Conservation (phyloP, 1,140 invertebrate genomes). For the Atta cephalotes region DNA sequence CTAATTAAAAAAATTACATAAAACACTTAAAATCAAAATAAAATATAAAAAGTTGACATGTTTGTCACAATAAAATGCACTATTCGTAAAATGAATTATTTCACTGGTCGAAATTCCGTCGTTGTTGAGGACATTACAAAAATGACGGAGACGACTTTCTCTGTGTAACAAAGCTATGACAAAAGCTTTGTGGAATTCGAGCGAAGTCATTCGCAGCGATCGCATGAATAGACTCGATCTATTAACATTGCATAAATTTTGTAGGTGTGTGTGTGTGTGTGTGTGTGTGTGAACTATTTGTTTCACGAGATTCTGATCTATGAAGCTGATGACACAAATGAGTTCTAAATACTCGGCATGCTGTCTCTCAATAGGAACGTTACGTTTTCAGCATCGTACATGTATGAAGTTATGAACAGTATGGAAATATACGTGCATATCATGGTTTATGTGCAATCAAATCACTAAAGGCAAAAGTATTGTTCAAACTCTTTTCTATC, state of each 20-base stretch:
- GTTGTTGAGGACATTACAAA: background rate
- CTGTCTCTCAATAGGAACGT: constrained; percentile 31
- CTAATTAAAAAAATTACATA: background rate
- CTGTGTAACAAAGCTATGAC: constrained; percentile 49
- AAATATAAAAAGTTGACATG: background rate
- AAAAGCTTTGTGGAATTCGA: constrained; percentile 49
- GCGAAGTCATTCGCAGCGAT: constrained; percentile 33
- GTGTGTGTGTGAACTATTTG: constrained; percentile 50
- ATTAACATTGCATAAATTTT: constrained; percentile 42
- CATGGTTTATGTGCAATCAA: constrained; percentile 4
- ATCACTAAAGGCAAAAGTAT: constrained; percentile 6
- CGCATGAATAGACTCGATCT: constrained; percentile 42
- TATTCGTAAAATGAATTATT: background rate
- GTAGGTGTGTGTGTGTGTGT: constrained; percentile 27
- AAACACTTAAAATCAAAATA: background rate
- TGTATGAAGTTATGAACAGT: background rate
- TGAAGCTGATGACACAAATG: constrained; percentile 24
- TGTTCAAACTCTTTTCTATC: background rate
- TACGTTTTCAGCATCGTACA: constrained; percentile 35
- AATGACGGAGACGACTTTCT: constrained; percentile 48
- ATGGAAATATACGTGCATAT: constrained; percentile 18
- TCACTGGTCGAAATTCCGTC: background rate
- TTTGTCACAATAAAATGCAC: background rate
- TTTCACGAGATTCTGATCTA: constrained; percentile 40
- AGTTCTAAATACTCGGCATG: constrained; percentile 26